Base-by-base conservation (phyloP, 2,113 vertebrate species). In the Bettongia penicillata region DNA sequence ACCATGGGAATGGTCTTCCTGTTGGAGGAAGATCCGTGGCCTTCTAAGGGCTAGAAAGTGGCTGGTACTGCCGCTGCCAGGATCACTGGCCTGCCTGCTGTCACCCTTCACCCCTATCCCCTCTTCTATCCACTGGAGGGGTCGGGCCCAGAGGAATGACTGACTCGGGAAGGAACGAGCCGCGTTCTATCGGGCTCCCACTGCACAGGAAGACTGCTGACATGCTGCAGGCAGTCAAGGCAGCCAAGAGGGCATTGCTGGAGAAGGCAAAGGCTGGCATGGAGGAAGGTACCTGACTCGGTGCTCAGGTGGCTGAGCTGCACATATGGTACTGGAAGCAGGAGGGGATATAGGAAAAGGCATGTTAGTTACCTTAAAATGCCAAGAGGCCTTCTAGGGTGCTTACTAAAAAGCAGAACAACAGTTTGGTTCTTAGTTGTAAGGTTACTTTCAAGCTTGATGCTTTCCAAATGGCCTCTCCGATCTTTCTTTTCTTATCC, bases 261-360 rank as follows among this genome's bases (percentile, higher is more conserved):
- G 94, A 51, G 6, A 91, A 84, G 91, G 93, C 14, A 3, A 47
- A 91, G 95, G 95, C 92, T 93, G 93, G 97, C 95, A 96, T 51
- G 95, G 90, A 96, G 95, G 98, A 97, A 98, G 98, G 98, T 99
- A 99, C 99, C 99, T 99, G 99, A 99, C 99, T 99, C 99, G 99
- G 98, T 99, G 99, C 98, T 99, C 98, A 99, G 98, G 98, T 99
- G 99, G 98, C 99, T 99, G 99, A 99, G 99, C 96, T 99, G 99
- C 99, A 99, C 99, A 98, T 99, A 99, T 98, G 99, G 99, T 98
- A 99, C 99, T 99, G 99, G 97, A 99, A 98, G 99, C 98, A 98
- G 98, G 98, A 99, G 95, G 99, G n/a, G 97, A 99, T 98, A 99
- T 95, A 98, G 98, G 98, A 98, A 98, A 98, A 97, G 98, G 97